These are phyloP conservation scores for Lepidurus arcticus DNA, from an alignment of 1,140 invertebrate species.

Conservation along the genomic window DNA sequence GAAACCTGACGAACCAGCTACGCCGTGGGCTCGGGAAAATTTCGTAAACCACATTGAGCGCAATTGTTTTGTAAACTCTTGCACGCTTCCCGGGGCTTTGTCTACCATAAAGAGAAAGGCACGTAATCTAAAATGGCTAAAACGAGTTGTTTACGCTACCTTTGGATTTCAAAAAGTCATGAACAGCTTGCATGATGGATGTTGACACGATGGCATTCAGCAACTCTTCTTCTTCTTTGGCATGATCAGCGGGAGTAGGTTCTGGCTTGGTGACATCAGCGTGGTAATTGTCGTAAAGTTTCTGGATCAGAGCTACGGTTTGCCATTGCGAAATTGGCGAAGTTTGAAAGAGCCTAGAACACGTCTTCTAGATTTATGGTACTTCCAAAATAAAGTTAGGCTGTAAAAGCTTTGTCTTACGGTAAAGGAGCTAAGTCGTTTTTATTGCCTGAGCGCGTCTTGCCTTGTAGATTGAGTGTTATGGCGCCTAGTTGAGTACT, in stretches of 20 bases:
- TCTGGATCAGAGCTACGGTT: conserved; percentile 32
- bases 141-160: conserved; percentile 44
- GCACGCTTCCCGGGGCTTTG: conserved; percentile 30
- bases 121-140: not conserved
- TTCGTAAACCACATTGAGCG: conserved; percentile 46
- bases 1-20: conserved; percentile 73
- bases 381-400: not conserved
- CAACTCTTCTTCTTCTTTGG: conserved; percentile 64
- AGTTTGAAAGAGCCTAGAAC: not conserved
- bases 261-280: conserved; percentile 63
- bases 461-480: conserved; percentile 28
- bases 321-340: conserved; percentile 19
- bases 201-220: conserved; percentile 67
- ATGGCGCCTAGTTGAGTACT: not conserved
- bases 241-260: conserved; percentile 41
- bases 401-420: not conserved
- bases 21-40: conserved; percentile 69
- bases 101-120: not conserved
- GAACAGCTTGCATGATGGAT: conserved; percentile 63
- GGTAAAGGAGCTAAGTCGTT: conserved; percentile 28
- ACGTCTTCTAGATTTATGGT: not conserved
- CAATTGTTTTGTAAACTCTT: conserved; percentile 33
- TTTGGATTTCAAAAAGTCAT: conserved; percentile 64
- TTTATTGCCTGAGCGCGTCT: conserved; percentile 23
- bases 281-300: conserved; percentile 39